These are phyloP conservation scores for Apostichopus parvimensis DNA, from an alignment of 35 echinoderm and acorn worm species.

Conservation along the genomic window DNA sequence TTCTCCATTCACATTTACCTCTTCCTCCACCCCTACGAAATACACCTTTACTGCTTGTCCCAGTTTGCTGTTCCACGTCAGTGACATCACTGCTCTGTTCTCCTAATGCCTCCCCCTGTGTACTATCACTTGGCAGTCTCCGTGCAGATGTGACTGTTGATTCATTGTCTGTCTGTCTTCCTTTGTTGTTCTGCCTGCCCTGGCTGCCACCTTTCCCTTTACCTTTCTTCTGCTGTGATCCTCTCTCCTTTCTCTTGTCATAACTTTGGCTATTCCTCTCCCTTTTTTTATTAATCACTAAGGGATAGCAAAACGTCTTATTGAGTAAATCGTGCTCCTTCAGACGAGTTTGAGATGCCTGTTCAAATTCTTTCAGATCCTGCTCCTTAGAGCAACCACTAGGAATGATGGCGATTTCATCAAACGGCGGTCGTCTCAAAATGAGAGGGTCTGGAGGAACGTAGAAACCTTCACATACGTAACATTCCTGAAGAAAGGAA, in stretches of 20 bases:
- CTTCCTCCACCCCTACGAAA: too few relatives aligned
- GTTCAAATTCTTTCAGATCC: neutral
- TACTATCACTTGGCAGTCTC: neutral
- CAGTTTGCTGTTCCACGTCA: neutral
- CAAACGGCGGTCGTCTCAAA: neutral
- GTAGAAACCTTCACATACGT: conserved; percentile 2
- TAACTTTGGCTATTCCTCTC: neutral
- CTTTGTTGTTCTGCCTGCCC: neutral
- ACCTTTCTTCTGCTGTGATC: neutral
- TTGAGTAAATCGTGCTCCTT: neutral
- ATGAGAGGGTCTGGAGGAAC: neutral
- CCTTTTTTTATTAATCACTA: neutral
- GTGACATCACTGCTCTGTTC: neutral
- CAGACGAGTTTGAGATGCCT: neutral
- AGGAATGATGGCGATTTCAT: neutral
- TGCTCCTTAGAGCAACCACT: neutral
- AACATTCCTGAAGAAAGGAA: neutral
- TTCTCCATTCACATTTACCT: neutral
- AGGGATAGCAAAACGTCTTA: neutral
- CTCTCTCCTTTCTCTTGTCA: neutral
- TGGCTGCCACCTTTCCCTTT: neutral
- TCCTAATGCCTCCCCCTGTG: neutral
- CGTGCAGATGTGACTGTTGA: neutral
- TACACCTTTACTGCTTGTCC: neutral
- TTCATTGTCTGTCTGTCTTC: neutral